Conservation (phyloP, 2,797 vertebrate genomes). For the Lagocephalus sceleratus region DNA sequence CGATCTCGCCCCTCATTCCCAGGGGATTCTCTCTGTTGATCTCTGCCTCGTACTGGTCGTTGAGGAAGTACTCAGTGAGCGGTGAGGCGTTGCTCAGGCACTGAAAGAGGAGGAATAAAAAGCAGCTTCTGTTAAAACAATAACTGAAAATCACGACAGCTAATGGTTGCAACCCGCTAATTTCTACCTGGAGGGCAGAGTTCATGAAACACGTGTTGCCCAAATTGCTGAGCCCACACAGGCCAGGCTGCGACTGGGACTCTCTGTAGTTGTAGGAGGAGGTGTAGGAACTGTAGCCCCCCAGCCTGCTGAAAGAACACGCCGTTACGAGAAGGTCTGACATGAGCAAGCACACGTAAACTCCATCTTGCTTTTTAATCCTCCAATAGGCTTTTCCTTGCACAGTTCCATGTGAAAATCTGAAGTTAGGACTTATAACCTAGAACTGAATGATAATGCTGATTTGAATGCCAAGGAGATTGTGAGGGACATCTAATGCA, state of each 20-base stretch:
- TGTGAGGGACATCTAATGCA: too few relatives aligned
- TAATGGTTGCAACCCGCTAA: not conserved
- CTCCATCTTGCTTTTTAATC: too few relatives aligned
- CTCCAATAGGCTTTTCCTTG: too few relatives aligned
- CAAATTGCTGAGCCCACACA: slow-evolving; percentile 96
- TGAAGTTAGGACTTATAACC: too few relatives aligned
- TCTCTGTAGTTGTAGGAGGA: slow-evolving; percentile 91
- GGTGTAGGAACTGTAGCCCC: slow-evolving; percentile 87
- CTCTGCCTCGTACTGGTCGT: slow-evolving; percentile 91
- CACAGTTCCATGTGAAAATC: too few relatives aligned
- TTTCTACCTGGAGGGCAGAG: slow-evolving; percentile 90
- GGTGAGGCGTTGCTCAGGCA: slow-evolving; percentile 93
- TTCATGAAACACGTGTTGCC: slow-evolving; percentile 99
- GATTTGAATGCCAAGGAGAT: too few relatives aligned
- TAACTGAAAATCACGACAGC: too few relatives aligned
- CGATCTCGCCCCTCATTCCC: slow-evolving; percentile 96
- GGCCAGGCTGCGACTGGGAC: slow-evolving; percentile 86
- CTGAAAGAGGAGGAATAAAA: slow-evolving; percentile 58
- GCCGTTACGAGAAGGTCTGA: not conserved
- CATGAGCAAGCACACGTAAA: not conserved
- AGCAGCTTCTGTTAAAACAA: slow-evolving; percentile 5
- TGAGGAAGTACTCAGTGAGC: slow-evolving; percentile 92
- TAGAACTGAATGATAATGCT: too few relatives aligned
- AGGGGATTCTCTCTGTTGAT: slow-evolving; percentile 94
- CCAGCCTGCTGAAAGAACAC: slow-evolving; percentile 69